Evolutionary conservation across 2,888 invertebrate species (phyloP).

Genomic region (Mythimna vitellina): DNA sequence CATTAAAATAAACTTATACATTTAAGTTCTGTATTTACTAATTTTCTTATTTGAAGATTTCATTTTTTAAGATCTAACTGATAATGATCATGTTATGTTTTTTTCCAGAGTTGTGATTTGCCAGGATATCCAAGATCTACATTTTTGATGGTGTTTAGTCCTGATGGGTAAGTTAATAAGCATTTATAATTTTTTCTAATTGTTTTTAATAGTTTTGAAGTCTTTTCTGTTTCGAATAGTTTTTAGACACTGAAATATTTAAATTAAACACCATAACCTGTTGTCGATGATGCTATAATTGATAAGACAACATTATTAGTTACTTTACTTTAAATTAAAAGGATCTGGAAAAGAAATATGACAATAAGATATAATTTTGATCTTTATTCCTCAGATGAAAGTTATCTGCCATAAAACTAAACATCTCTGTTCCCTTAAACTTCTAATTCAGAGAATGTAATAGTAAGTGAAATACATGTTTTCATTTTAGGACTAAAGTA

Average conservation of each 20-base stretch:
- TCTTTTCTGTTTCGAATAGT: background rate
- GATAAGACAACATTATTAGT: background rate
- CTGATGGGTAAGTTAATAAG: constrained; percentile 93
- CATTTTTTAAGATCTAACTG: background rate
- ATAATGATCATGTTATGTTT: constrained; percentile 2
- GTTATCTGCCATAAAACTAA: background rate
- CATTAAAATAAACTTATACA: background rate
- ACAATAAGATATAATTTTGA: background rate
- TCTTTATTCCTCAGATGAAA: background rate
- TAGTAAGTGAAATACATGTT: background rate
- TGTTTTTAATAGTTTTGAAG: background rate
- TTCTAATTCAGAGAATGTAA: background rate
- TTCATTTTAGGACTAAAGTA: constrained; percentile 92
- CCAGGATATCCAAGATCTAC: constrained; percentile 95
- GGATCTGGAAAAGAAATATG: background rate
- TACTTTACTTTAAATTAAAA: background rate
- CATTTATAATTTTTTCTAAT: background rate
- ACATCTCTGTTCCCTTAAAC: background rate
- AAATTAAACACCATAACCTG: background rate
- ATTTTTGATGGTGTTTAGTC: constrained; percentile 96
- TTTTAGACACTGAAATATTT: background rate
- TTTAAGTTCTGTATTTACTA: constrained; percentile 4
- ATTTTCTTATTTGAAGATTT: background rate
- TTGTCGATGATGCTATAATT: background rate
- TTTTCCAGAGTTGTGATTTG: constrained; percentile 92